Evolutionary conservation across 2,888 invertebrate genomes (phyloP).

Genomic region (Gari tellinella): DNA sequence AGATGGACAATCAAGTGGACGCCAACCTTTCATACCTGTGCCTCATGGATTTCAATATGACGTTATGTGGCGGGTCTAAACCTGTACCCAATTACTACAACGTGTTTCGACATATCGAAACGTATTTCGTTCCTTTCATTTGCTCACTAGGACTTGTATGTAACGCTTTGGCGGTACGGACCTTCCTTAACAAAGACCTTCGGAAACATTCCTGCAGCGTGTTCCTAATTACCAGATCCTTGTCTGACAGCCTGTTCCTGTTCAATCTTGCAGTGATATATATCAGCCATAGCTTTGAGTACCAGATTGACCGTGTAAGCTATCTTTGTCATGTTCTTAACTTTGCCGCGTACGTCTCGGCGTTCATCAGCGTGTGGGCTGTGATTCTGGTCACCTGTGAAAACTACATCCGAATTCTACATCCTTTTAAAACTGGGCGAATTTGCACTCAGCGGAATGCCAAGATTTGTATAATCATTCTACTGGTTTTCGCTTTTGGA

Average conservation of each 20-base stretch:
- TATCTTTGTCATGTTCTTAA: conserved; percentile 42
- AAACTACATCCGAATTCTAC: conserved; percentile 87
- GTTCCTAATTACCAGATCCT: conserved; percentile 91
- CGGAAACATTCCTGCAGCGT: conserved; percentile 90
- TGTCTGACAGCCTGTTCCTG: conserved; percentile 92
- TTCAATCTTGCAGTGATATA: conserved; percentile 87
- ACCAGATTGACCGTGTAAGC: conserved; percentile 18
- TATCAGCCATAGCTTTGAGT: conserved; percentile 55
- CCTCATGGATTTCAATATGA: too few relatives aligned
- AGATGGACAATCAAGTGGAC: too few relatives aligned
- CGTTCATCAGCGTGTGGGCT: conserved; percentile 45
- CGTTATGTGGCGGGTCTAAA: not conserved
- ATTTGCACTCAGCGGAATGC: conserved; percentile 71
- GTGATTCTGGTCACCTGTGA: conserved; percentile 47
- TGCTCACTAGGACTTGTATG: conserved; percentile 90
- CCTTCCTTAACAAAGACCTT: conserved; percentile 90
- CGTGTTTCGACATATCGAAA: conserved; percentile 25
- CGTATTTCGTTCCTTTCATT: conserved; percentile 87
- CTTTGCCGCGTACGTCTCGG: conserved; percentile 45
- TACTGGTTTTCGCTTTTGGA: conserved; percentile 40
- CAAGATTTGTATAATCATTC: conserved; percentile 35
- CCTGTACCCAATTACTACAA: conserved; percentile 11
- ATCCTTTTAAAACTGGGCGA: conserved; percentile 87
- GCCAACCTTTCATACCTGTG: too few relatives aligned
- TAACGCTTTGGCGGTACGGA: conserved; percentile 90